These are phyloP conservation scores for Ataeniobius toweri DNA, from an alignment of 2,797 vertebrate species.

Conservation along the genomic window DNA sequence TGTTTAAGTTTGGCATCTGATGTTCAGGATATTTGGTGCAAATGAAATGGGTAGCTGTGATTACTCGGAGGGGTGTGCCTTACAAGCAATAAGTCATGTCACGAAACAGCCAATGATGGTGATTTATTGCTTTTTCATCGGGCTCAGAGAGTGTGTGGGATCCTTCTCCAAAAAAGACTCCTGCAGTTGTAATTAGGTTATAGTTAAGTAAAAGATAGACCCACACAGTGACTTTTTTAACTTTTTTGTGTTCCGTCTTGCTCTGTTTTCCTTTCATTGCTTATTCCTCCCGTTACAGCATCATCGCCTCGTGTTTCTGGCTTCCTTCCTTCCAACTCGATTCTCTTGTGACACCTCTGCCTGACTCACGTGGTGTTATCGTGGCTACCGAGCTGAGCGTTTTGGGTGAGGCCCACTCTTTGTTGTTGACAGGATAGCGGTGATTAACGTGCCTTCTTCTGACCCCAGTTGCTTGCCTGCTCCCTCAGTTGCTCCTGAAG, in stretches of 20 bases:
- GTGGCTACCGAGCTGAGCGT: slow-evolving; percentile 69
- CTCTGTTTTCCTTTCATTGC: slow-evolving; percentile 19
- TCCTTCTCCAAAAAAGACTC: slow-evolving; percentile 32
- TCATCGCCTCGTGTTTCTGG: slow-evolving; percentile 62
- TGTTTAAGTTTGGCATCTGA: slow-evolving; percentile 27
- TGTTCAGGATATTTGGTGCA: slow-evolving; percentile 23
- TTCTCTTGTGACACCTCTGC: slow-evolving; percentile 68
- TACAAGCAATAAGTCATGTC: slow-evolving; percentile 51
- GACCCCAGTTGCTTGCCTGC: slow-evolving; percentile 73
- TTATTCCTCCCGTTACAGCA: slow-evolving; percentile 58
- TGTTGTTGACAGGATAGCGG: slow-evolving; percentile 81
- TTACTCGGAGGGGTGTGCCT: slow-evolving; percentile 55
- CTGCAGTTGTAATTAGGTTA: slow-evolving; percentile 58
- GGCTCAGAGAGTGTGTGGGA: slow-evolving; percentile 43
- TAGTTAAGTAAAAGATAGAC: slow-evolving; percentile 53
- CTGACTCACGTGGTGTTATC: slow-evolving; percentile 73
- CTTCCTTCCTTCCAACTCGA: slow-evolving; percentile 52
- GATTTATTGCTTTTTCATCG: slow-evolving; percentile 61
- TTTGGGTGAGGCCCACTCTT: slow-evolving; percentile 75
- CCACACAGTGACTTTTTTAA: slow-evolving; percentile 29
- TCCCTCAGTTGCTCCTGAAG: slow-evolving; percentile 57
- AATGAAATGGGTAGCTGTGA: slow-evolving; percentile 47
- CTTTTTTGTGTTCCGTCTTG: background rate
- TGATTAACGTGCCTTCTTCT: slow-evolving; percentile 82
- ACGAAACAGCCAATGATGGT: slow-evolving; percentile 54